Evolutionary conservation across 2,113 vertebrate species (phyloP), one percentile per base, ranked within the genome.

Genomic region (Colinus virginianus): DNA sequence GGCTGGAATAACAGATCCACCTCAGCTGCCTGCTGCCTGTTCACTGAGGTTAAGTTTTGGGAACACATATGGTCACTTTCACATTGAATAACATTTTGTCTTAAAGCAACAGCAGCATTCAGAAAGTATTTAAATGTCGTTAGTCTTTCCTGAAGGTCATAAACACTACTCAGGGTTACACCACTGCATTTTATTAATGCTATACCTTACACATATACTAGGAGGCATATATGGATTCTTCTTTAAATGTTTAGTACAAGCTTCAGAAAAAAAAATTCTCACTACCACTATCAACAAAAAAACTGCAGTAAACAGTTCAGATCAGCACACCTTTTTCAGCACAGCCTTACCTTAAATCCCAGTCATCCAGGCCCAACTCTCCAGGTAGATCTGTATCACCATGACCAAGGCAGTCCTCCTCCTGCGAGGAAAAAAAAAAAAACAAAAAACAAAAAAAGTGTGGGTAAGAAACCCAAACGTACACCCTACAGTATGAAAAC

Each of bases 331-430:
- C 7, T 43, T 87, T 85, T 88, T 46, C 34, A 86, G 42, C 45
- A 89, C n/a, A 56, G 32, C 10, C 85, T 95, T 40, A 97, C 96
- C 95, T 97, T 93, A 97, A 94, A 89, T 84, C 36, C 30, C 64
- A 92, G n/a, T 15, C 55, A 77, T 79, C 49, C 74, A 53, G 53
- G 49, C 13, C 55, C 55, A 74, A 62, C n/a, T 64, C 23, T 72
- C n/a, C 6, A 84, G 19, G 26, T 17, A n/a, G 62, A 30, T 9
- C 66, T 67, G 51, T 34, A 77, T 83, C 56, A 78, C 59, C 30
- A 61, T 17, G 21, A 36, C 46, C 45, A 78, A 48, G 48, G 28
- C 53, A 90, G 23, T 34, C 28, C 25, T 95, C 49, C 38, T 71
- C 48, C 95, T 97, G 14, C 4, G 93, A 55, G 55, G 67, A 87